Evolutionary conservation across 2,888 invertebrate species (phyloP), one percentile per base, ranked within the genome.

Genomic region (Drosophila putrida): DNA sequence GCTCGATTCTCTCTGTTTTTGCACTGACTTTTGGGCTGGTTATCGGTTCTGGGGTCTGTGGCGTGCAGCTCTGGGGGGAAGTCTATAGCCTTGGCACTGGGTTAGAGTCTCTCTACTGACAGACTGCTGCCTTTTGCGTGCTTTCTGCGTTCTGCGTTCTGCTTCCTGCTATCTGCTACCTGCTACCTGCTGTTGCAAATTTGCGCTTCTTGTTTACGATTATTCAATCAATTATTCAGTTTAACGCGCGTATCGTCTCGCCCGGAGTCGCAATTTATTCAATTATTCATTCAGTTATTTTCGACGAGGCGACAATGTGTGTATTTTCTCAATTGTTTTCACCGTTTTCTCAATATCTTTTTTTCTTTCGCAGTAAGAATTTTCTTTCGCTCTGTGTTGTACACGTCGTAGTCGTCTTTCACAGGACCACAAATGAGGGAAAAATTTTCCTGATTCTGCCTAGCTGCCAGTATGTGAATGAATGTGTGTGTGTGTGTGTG

Each of bases 191-290:
- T 47, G 62, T 15, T 72, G 39, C 44, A 57, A 43, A 57, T 65
- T 55, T 65, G 43, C 60, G 50, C 53, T 65, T 60, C 74, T 84
- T 85, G 74, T 75, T 78, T 74, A 76, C 78, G 76, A 60, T 77
- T 78, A 88, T 71, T 76, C 62, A 85, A 88, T 82, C 82, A 88
- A 88, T 85, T 82, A 88, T 85, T 82, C 54, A 78, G 70, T 49
- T 57, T 60, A 53, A 60, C 71, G 70, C 82, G 60, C 70, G 54
- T 68, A 10, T 75, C 60, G 63, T 61, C 57, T 77, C 64, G 70
- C 55, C 66, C 67, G 54, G 33, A 43, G 49, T 61, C 54, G 55
- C 61, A 66, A 53, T 62, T 67, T 64, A 51, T 71, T 76, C 43
- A 82, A 71, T 80, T 73, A 55, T 66, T 83, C 63, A 75, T 71